Evolutionary conservation across 2,888 invertebrate genomes (phyloP).

Genomic region (Yponomeuta malinellus): DNA sequence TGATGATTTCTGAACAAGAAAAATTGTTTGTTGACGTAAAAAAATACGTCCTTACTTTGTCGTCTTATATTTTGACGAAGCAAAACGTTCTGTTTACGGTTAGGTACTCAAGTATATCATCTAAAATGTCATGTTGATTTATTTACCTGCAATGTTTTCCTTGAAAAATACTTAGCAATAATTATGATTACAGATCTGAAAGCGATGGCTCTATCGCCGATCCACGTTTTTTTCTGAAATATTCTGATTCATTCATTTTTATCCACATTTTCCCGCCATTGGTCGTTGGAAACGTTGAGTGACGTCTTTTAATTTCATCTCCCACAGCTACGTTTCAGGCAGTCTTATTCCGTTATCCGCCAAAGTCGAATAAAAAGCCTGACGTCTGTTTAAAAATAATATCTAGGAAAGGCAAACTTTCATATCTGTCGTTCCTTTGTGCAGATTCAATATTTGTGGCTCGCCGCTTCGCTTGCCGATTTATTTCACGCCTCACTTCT

Average conservation of each 20-base stretch:
- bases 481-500: background rate
- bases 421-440: slow-evolving; percentile 8
- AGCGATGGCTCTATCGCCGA: too few relatives aligned
- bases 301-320: slow-evolving; percentile 1
- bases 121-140: too few relatives aligned
- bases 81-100: too few relatives aligned
- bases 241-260: background rate
- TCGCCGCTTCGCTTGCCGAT: slow-evolving; percentile 2
- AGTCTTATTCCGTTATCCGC: slow-evolving; percentile 4
- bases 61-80: too few relatives aligned
- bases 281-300: background rate
- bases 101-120: too few relatives aligned
- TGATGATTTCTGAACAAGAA: too few relatives aligned
- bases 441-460: slow-evolving; percentile 13
- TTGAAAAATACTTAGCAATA: too few relatives aligned
- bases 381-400: slow-evolving; percentile 12
- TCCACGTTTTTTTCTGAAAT: background rate
- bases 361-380: slow-evolving; percentile 1
- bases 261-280: background rate
- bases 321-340: background rate
- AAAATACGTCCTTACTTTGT: too few relatives aligned
- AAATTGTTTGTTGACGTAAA: too few relatives aligned
- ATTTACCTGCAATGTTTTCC: too few relatives aligned
- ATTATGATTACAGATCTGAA: too few relatives aligned
- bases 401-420: slow-evolving; percentile 6